Evolutionary conservation across 2,113 vertebrate species (phyloP).

Genomic region (Gymnobelideus leadbeateri): DNA sequence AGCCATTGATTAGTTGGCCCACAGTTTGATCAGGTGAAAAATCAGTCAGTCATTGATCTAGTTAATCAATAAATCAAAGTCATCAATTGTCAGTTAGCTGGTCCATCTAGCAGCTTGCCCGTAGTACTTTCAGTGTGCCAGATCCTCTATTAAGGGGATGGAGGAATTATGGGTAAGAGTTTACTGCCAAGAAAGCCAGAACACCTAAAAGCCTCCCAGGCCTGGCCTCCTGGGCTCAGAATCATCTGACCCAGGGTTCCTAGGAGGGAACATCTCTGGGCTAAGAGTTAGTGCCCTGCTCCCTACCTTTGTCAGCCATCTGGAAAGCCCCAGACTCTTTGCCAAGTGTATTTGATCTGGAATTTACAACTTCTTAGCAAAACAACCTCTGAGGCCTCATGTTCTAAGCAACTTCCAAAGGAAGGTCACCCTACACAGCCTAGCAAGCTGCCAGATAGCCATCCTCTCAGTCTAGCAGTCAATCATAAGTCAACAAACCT

Average conservation of each 20-base stretch:
- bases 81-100: not conserved
- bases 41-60: too few species aligned
- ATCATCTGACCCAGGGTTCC: not conserved
- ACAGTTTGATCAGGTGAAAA: not conserved
- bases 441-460: not conserved
- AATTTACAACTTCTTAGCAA: too few species aligned
- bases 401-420: not conserved
- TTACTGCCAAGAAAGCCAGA: too few species aligned
- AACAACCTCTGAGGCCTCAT: not conserved
- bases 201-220: not conserved
- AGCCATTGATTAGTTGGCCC: too few species aligned
- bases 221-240: not conserved
- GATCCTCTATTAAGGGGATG: not conserved
- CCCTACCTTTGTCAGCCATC: not conserved
- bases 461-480: not conserved
- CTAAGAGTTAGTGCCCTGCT: not conserved
- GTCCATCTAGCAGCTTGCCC: not conserved
- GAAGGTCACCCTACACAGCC: not conserved
- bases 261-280: too few species aligned
- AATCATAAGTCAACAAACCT: not conserved
- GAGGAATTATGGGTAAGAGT: not conserved
- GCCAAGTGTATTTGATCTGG: not conserved
- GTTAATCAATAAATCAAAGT: not conserved
- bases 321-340: not conserved
- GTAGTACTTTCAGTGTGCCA: not conserved